phyloP scores from a whole-genome alignment of 2,113 vertebrate species.

The Rhea americana region DNA sequence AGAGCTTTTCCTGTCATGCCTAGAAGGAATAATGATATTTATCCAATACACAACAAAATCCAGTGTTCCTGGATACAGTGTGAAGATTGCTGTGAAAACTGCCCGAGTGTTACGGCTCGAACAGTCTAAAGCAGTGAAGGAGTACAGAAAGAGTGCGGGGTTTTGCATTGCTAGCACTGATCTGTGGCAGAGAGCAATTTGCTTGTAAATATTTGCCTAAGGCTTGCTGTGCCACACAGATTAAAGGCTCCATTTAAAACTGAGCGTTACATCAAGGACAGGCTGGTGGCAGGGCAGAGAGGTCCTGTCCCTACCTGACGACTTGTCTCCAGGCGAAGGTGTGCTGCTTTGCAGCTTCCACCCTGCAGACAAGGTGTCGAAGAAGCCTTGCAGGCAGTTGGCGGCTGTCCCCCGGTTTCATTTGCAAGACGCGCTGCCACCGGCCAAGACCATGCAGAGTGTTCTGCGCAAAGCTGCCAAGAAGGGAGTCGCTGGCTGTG shows the following conservation, averaged over 20 bases:
- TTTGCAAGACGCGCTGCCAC: background rate
- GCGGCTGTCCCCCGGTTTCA: background rate
- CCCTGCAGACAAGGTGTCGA: background rate
- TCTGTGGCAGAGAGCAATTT: background rate
- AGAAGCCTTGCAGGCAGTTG: background rate
- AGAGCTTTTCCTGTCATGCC: constrained; percentile 6
- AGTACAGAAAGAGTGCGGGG: background rate
- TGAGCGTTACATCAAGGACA: fast-evolving
- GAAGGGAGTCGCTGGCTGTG: background rate
- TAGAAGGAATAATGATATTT: constrained; percentile 10
- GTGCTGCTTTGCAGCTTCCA: constrained; percentile 5
- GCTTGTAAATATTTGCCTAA: background rate
- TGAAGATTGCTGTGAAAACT: constrained; percentile 2
- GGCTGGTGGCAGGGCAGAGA: background rate
- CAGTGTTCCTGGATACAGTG: background rate
- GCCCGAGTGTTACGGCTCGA: background rate
- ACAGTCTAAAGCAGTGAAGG: background rate
- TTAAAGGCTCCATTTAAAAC: background rate
- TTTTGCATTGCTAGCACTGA: background rate
- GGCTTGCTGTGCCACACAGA: background rate
- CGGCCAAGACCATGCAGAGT: background rate
- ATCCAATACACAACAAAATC: background rate
- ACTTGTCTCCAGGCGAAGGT: background rate
- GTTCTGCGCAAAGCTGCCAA: background rate
- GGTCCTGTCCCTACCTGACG: background rate